Conservation (phyloP, 2,113 vertebrate species). For the Podocnemis expansa region DNA sequence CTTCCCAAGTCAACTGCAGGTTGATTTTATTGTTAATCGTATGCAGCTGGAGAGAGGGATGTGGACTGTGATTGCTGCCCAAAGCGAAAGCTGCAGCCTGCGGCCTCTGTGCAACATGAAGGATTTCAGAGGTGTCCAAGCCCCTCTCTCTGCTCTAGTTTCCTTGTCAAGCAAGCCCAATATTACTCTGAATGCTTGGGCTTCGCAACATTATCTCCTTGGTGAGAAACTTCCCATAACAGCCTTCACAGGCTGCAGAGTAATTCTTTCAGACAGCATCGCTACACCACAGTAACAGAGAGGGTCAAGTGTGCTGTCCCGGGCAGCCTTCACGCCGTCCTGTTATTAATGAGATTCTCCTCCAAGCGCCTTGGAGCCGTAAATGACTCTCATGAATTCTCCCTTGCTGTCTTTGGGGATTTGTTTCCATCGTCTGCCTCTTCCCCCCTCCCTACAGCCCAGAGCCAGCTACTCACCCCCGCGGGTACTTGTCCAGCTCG, state of each 20-base stretch:
- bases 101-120: rapidly evolving
- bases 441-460: not conserved
- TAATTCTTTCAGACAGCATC: not conserved
- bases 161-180: not conserved
- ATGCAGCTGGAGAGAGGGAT: not conserved
- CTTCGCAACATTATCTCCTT: not conserved
- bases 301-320: rapidly evolving
- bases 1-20: not conserved
- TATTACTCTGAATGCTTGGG: rapidly evolving
- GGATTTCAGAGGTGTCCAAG: not conserved
- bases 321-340: not conserved
- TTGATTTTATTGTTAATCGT: not conserved
- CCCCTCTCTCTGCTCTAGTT: rapidly evolving
- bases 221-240: not conserved
- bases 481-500: slow-evolving; percentile 88
- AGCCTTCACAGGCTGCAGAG: rapidly evolving
- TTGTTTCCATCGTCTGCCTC: not conserved
- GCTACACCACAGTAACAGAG: not conserved
- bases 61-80: no score
- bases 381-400: rapidly evolving
- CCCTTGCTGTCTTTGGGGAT: rapidly evolving
- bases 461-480: slow-evolving; percentile 79
- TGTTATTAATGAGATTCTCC: not conserved
- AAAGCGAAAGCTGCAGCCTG: not conserved
- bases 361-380: not conserved